These are phyloP conservation scores for Rhadinocentrus ornatus DNA, from an alignment of 2,797 vertebrate genomes.

Conservation along the genomic window DNA sequence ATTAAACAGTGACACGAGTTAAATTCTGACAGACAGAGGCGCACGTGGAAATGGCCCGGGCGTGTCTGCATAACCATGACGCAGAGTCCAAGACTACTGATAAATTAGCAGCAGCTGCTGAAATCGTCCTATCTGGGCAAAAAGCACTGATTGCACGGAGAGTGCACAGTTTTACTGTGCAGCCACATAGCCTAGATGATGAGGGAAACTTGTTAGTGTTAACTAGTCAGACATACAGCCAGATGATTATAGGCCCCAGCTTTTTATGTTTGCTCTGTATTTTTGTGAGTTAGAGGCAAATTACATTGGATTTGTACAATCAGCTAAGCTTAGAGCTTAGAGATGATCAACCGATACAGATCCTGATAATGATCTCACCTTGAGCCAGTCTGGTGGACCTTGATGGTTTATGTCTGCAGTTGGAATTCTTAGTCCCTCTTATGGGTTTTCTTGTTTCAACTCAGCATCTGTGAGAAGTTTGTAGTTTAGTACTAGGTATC, in stretches of 20 bases:
- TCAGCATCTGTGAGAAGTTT: slow-evolving; percentile 46
- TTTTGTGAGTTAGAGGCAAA: slow-evolving; percentile 9
- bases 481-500: too few relatives aligned
- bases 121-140: slow-evolving; percentile 39
- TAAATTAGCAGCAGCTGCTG: slow-evolving; percentile 57
- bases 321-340: slow-evolving; percentile 42
- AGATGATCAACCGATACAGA: slow-evolving; percentile 54
- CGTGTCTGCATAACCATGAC: slow-evolving; percentile 76
- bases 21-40: slow-evolving; percentile 57
- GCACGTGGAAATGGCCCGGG: slow-evolving; percentile 65
- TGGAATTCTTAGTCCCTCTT: slow-evolving; percentile 45
- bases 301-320: slow-evolving; percentile 44
- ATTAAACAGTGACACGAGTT: slow-evolving; percentile 49
- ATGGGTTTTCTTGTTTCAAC: slow-evolving; percentile 48
- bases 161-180: slow-evolving; percentile 17
- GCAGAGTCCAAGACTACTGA: slow-evolving; percentile 52
- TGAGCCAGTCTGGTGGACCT: slow-evolving; percentile 24
- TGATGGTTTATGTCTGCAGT: slow-evolving; percentile 47
- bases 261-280: slow-evolving; percentile 6
- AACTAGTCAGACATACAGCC: slow-evolving; percentile 6
- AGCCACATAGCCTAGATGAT: slow-evolving; percentile 18
- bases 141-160: slow-evolving; percentile 41
- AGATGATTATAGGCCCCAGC: slow-evolving; percentile 36
- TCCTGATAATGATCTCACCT: slow-evolving; percentile 58
- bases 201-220: slow-evolving; percentile 39